These are phyloP conservation scores for Bombus affinis DNA, from an alignment of 1,140 invertebrate genomes.

Conservation along the genomic window DNA sequence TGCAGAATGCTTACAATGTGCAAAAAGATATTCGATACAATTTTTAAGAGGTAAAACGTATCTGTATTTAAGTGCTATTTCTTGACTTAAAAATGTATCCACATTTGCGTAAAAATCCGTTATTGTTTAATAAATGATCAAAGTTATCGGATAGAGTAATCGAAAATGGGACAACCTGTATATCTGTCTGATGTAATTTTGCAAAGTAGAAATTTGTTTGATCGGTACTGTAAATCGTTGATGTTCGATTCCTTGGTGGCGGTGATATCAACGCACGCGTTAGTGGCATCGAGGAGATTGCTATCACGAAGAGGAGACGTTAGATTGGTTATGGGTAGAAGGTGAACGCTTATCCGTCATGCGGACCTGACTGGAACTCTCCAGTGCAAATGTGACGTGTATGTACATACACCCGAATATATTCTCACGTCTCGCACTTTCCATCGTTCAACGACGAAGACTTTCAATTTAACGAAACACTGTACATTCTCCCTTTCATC, in stretches of 20 bases:
- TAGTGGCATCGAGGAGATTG: no score
- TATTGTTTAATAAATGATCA: no score
- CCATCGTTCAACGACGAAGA: background rate
- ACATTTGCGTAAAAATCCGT: no score
- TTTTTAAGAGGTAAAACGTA: no score
- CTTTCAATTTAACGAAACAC: background rate
- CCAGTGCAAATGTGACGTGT: constrained; percentile 14
- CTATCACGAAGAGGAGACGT: background rate
- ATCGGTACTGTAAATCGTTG: background rate
- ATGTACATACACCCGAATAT: constrained; percentile 13
- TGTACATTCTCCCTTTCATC: background rate
- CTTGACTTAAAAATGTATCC: no score
- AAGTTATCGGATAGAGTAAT: background rate
- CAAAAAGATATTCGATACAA: no score
- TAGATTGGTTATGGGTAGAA: constrained; percentile 65
- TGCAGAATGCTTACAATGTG: no score
- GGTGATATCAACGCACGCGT: constrained; percentile 36
- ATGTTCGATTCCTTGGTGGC: constrained; percentile 49
- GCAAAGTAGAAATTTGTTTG: background rate
- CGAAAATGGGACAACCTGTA: background rate
- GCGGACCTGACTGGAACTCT: constrained; percentile 72
- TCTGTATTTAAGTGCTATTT: no score
- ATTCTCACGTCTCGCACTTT: background rate
- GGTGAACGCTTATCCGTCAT: constrained; percentile 63
- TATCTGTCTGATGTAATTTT: background rate